phyloP scores from a whole-genome alignment of 2,113 vertebrate species.

The Xenus cinereus region DNA sequence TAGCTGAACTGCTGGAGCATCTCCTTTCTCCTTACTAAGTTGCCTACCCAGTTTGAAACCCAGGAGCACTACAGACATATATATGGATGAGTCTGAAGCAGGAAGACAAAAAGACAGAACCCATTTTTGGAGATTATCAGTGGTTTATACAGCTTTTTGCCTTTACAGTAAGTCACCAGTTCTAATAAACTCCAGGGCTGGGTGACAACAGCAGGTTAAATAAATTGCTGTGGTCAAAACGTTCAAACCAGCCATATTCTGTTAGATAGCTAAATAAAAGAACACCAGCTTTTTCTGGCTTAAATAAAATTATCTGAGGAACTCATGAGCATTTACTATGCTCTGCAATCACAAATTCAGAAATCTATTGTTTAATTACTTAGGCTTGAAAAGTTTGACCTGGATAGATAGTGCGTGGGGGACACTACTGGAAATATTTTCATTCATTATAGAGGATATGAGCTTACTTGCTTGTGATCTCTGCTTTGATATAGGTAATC shows the following conservation, averaged over 20 bases:
- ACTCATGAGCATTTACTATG: neutral
- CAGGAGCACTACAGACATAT: neutral
- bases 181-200: neutral
- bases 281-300: neutral
- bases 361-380: neutral
- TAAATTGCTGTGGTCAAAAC: neutral
- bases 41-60: neutral
- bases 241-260: neutral
- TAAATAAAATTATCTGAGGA: neutral
- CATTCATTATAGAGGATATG: constrained; percentile 5
- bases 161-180: neutral
- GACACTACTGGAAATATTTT: neutral
- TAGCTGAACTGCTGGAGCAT: neutral
- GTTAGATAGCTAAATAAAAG: neutral
- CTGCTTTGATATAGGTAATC: constrained; percentile 43
- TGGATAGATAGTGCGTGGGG: neutral
- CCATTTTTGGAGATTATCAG: neutral
- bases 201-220: neutral
- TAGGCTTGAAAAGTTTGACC: neutral
- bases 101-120: neutral
- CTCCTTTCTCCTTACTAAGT: neutral
- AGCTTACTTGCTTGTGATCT: neutral
- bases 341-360: neutral
- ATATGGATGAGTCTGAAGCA: neutral
- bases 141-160: neutral